Conservation (phyloP, 2,888 invertebrate species). For the Drosophila stalkeri region DNA sequence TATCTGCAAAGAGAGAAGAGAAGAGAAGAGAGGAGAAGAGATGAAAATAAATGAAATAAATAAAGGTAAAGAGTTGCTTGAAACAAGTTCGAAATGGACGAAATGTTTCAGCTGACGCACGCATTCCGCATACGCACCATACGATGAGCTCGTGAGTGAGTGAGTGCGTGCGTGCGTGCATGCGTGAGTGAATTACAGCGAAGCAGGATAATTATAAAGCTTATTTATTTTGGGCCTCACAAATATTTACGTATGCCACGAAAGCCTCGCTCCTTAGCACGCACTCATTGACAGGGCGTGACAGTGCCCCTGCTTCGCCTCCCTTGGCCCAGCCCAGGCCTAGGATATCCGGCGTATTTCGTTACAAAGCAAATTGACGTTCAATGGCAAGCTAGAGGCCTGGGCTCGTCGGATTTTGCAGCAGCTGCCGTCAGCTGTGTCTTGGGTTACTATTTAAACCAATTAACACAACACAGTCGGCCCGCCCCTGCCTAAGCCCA, state of each 20-base stretch:
- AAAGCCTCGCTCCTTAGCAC: constrained; percentile 41
- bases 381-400: constrained; percentile 42
- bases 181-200: constrained; percentile 51
- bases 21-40: background rate
- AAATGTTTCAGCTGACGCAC: constrained; percentile 28
- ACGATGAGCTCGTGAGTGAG: constrained; percentile 24
- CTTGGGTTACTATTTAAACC: constrained; percentile 77
- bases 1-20: constrained; percentile 72
- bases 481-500: background rate
- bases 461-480: constrained; percentile 66
- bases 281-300: constrained; percentile 56
- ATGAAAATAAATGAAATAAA: background rate
- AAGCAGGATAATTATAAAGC: constrained; percentile 69
- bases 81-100: background rate
- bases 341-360: constrained; percentile 43
- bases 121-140: constrained; percentile 44
- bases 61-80: constrained; percentile 16
- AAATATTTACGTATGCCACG: constrained; percentile 72
- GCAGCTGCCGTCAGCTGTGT: constrained; percentile 50
- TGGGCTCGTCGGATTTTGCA: constrained; percentile 55
- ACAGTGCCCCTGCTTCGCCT: constrained; percentile 16
- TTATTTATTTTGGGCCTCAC: constrained; percentile 66
- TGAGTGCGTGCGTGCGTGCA: constrained; percentile 25
- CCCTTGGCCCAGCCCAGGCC: background rate
- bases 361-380: constrained; percentile 79